Percentiles rank a stretch among this genome's conserved stretches.
These are phyloP conservation scores for Epinotia ramella DNA, from an alignment of 2,888 invertebrate species.

Conservation along the genomic window DNA sequence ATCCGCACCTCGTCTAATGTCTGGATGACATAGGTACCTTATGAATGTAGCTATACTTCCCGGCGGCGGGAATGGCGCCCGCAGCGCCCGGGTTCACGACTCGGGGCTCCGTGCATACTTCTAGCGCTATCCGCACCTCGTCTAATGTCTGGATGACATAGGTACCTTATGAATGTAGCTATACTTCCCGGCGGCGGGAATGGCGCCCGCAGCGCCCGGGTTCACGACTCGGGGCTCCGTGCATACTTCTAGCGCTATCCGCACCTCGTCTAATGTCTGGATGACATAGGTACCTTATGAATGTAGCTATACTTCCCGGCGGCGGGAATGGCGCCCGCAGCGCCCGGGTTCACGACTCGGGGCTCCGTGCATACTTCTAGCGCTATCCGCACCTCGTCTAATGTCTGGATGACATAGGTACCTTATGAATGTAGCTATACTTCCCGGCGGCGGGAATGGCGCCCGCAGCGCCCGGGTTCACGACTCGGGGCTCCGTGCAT, in stretches of 20 bases:
- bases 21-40: too few relatives aligned
- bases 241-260: slow-evolving; percentile 97
- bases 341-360: slow-evolving; percentile 76
- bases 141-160: too few relatives aligned
- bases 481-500: slow-evolving; percentile 91
- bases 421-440: too few relatives aligned
- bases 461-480: slow-evolving; percentile 69
- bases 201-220: slow-evolving; percentile 66
- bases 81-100: slow-evolving; percentile 68
- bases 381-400: slow-evolving; percentile 96
- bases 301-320: slow-evolving; percentile 81
- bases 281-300: too few relatives aligned
- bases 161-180: too few relatives aligned
- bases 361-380: slow-evolving; percentile 97
- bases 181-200: slow-evolving; percentile 79
- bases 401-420: too few relatives aligned
- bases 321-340: slow-evolving; percentile 71
- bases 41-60: too few relatives aligned
- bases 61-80: slow-evolving; percentile 73
- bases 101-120: slow-evolving; percentile 95
- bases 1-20: slow-evolving; percentile 98
- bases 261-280: too few relatives aligned
- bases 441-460: slow-evolving; percentile 77
- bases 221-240: slow-evolving; percentile 88
- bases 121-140: slow-evolving; percentile 96